Evolutionary conservation across 2,888 invertebrate species (phyloP).

Genomic region (Subacronicta megacephala): DNA sequence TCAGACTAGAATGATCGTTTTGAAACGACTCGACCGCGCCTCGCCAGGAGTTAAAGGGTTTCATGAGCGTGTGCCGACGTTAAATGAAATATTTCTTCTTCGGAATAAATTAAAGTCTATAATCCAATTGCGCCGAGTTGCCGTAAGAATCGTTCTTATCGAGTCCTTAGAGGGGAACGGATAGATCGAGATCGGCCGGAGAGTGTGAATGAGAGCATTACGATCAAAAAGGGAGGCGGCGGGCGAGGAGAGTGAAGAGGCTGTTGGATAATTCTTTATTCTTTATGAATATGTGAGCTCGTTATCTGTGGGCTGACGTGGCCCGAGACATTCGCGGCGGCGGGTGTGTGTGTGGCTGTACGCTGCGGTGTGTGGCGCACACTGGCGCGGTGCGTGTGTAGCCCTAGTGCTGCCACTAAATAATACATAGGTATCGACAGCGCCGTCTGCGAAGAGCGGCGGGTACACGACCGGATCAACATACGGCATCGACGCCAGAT

Average conservation of each 20-base stretch:
- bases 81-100: conserved; percentile 88
- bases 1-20: conserved; percentile 83
- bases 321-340: conserved; percentile 74
- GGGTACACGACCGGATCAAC: conserved; percentile 90
- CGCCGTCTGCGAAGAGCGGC: conserved; percentile 86
- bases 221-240: conserved; percentile 73
- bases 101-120: conserved; percentile 88
- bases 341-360: conserved; percentile 72
- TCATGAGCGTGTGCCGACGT: conserved; percentile 77
- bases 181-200: conserved; percentile 85
- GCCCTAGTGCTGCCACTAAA: conserved; percentile 84
- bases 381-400: conserved; percentile 63
- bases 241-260: conserved; percentile 74
- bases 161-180: conserved; percentile 83
- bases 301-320: conserved; percentile 85
- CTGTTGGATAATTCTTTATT: conserved; percentile 88
- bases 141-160: conserved; percentile 77
- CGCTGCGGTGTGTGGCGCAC: conserved; percentile 62
- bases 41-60: conserved; percentile 83
- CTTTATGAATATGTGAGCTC: conserved; percentile 90
- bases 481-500: conserved; percentile 89
- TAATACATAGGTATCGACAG: conserved; percentile 89
- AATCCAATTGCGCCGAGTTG: conserved; percentile 79
- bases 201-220: conserved; percentile 89
- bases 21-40: conserved; percentile 75